Conservation (phyloP, 2,797 vertebrate genomes). For the Danio jaintianensis region DNA sequence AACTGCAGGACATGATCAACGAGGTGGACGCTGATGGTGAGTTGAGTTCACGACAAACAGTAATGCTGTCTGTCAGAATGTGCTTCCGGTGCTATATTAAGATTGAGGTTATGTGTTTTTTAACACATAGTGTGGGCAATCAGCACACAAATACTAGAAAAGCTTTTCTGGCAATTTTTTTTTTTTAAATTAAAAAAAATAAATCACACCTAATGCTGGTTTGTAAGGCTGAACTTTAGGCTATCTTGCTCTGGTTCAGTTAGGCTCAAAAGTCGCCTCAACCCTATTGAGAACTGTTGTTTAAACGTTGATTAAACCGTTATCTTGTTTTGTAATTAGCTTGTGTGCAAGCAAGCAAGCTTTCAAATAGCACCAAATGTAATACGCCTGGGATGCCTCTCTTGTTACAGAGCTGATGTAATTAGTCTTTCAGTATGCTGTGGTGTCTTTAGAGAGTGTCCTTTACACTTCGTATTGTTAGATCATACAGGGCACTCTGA, state of each 20-base stretch:
- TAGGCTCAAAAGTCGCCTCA: neutral
- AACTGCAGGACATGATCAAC: constrained; percentile 98
- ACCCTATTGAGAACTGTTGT: neutral
- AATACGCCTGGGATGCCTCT: constrained; percentile 7
- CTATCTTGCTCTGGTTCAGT: neutral
- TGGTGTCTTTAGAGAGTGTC: neutral
- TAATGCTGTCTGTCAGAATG: neutral
- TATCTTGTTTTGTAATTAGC: constrained; percentile 37
- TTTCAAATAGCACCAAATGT: constrained; percentile 17
- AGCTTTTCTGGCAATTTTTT: too few species aligned
- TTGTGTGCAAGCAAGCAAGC: constrained; percentile 23
- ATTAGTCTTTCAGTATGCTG: neutral
- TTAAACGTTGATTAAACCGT: constrained; percentile 5
- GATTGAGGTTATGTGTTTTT: neutral
- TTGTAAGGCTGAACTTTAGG: neutral
- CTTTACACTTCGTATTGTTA: neutral
- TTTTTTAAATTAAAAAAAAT: too few species aligned
- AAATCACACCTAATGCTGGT: neutral
- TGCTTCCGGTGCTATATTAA: neutral
- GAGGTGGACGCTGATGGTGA: constrained; percentile 97
- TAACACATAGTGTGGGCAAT: neutral
- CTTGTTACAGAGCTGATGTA: neutral
- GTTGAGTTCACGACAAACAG: neutral
- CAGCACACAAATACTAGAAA: neutral
- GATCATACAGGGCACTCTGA: neutral